Evolutionary conservation across 2,888 invertebrate species (phyloP).

Genomic region (Ophioninae sp.): DNA sequence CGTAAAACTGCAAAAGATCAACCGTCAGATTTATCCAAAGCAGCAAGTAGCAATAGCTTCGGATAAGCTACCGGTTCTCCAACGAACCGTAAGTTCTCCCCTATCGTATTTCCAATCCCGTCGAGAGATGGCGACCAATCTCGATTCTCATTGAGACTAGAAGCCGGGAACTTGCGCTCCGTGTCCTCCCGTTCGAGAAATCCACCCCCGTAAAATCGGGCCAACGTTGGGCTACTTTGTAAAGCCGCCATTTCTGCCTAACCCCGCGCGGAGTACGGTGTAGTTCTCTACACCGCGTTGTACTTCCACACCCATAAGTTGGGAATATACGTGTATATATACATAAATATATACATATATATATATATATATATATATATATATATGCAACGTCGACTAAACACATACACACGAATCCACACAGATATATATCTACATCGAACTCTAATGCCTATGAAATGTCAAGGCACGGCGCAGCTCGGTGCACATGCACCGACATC

Average conservation of each 20-base stretch:
- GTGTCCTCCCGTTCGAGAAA: conserved; percentile 51
- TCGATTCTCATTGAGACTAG: background rate
- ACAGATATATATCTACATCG: conserved; percentile 41
- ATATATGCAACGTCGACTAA: background rate
- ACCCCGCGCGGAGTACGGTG: conserved; percentile 67
- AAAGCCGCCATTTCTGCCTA: conserved; percentile 78
- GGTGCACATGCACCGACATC: conserved; percentile 69
- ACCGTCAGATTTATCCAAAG: too few relatives aligned
- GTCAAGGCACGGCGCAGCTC: conserved; percentile 73
- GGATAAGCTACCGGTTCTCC: too few relatives aligned
- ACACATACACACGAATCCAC: background rate
- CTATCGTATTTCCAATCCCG: background rate
- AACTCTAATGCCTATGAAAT: conserved; percentile 76
- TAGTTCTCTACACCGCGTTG: conserved; percentile 66
- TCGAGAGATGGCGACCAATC: conserved; percentile 27
- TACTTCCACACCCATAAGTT: background rate
- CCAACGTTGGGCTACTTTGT: conserved; percentile 70
- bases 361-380: background rate
- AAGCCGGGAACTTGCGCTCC: conserved; percentile 49
- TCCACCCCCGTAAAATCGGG: conserved; percentile 69
- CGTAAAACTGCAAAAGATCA: too few relatives aligned
- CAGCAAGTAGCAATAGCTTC: too few relatives aligned
- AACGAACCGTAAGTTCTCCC: background rate
- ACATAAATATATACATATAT: background rate
- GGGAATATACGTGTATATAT: background rate